Evolutionary conservation across 2,888 invertebrate genomes (phyloP), one percentile per base, ranked within the genome.

Genomic region (Dilophus febrilis): DNA sequence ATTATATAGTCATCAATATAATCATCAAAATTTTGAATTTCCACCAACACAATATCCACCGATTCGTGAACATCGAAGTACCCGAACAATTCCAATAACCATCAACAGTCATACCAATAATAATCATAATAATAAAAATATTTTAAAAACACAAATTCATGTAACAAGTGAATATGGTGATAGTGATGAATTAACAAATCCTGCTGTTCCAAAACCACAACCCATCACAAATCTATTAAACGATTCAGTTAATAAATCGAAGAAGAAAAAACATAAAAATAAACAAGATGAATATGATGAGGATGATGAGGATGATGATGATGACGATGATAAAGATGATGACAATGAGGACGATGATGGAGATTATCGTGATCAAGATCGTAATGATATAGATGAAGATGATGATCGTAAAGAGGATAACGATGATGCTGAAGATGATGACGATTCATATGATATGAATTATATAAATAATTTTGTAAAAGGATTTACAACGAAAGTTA

Each of bases 341-440:
- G 43, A 45, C 12, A 47, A 48, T 4, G 42, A 47, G 3, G 48
- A 50, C 10, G 48, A 51, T 10, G 38, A 45, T 16, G 46, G 45
- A 29, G 43, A 44, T 17, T 38, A 42, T 19, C 45, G 50, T 38
- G 14, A 33, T 8, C n/a, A 19, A 16, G 32, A 18, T 3, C 27
- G 6, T 35, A 35, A 41, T 17, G 42, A 44, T 6, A 35, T 19
- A 8, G 27, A 37, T 30, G 34, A 39, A 37, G 18, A 29, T 22
- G 35, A 37, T 28, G 30, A 42, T 13, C 6, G 22, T 12, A 19
- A 39, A 34, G 34, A 33, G 13, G 45, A 49, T 30, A 27, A 22
- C 4, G 28, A 17, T 29, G 27, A 36, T 17, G 26, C 14, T 14
- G 13, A 10, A 16, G 35, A 35, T 16, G 12, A 35, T 13, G 17